Evolutionary conservation across 2,797 vertebrate species (phyloP).

Genomic region (Valencia hispanica): DNA sequence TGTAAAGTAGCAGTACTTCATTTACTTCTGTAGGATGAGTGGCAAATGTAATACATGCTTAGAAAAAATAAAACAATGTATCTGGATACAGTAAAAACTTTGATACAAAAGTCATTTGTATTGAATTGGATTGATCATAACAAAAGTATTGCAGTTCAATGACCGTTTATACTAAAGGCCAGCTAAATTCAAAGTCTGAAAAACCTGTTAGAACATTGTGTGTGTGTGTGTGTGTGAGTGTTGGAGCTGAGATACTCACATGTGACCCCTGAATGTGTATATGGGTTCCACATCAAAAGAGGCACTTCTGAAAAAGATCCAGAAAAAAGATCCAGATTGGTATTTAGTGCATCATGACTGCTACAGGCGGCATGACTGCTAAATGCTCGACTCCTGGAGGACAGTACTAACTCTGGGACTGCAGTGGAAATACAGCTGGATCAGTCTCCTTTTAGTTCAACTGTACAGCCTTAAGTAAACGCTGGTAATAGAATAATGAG

Average conservation of each 20-base stretch:
- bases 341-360: background rate
- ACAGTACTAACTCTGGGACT: too few relatives aligned
- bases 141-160: too few relatives aligned
- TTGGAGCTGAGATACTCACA: constrained; percentile 81
- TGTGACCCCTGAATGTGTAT: constrained; percentile 97
- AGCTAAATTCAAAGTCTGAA: background rate
- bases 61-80: too few relatives aligned
- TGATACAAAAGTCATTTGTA: background rate
- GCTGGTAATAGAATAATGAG: too few relatives aligned
- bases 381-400: too few relatives aligned
- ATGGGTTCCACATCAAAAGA: constrained; percentile 98
- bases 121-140: background rate
- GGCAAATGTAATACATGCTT: too few relatives aligned
- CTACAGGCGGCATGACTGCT: too few relatives aligned
- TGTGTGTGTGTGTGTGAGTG: background rate
- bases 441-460: too few relatives aligned
- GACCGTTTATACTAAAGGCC: too few relatives aligned
- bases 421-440: too few relatives aligned
- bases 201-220: background rate
- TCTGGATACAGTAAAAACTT: too few relatives aligned
- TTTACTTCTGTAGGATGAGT: background rate
- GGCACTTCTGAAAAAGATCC: constrained; percentile 89
- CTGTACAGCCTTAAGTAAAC: too few relatives aligned
- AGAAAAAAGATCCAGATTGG: background rate
- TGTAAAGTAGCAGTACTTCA: background rate